Base-by-base conservation (phyloP, 2,888 invertebrate genomes). In the Microdon myrmicae region DNA sequence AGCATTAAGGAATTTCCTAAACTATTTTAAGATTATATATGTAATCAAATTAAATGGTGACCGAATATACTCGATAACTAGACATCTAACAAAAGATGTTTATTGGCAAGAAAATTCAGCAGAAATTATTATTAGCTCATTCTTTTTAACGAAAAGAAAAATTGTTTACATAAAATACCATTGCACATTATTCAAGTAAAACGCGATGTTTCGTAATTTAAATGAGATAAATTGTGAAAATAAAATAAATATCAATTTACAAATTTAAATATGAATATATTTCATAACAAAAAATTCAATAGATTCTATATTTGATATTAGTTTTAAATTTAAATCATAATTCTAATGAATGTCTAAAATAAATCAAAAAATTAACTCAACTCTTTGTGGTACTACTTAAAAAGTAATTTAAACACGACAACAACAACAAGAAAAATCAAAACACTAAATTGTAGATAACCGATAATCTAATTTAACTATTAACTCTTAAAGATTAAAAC, bases 291-390 rank as follows among this genome's bases (percentile, higher is more conserved):
- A 54, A 55, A 39, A 49, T 64, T 37, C 22, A 51, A 64, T 64
- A 51, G 64, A 64, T 56, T 64, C n/a, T 64, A 64, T 64, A 64
- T n/a, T n/a, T n/a, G 56, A 47, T 64, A 56, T 47, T 56, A 64
- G 53, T 25, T 51, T 51, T 43, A 20, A 64, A 35, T 45, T 37
- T 41, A 64, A 45, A 9, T n/a, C n/a, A 51, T 49, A 39, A 49
- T 32, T 48, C 25, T 23, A 37, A 25, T 17, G 10, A 26, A 34
- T 23, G 31, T 22, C n/a, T 14, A 19, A 44, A 20, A 4, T 39
- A 47, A 31, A 47, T 9, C 17, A 26, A 20, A 31, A 37, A n/a
- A 10, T 17, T 47, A 47, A 13, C 13, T 32, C 16, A 45, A 53
- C 13, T 49, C 41, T 49, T 51, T 64, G 64, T 64, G 56, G 56